Percentiles rank a stretch among this genome's conserved stretches.
phyloP scores from a whole-genome alignment of 2,113 vertebrate genomes.

The Syngnathus typhle region DNA sequence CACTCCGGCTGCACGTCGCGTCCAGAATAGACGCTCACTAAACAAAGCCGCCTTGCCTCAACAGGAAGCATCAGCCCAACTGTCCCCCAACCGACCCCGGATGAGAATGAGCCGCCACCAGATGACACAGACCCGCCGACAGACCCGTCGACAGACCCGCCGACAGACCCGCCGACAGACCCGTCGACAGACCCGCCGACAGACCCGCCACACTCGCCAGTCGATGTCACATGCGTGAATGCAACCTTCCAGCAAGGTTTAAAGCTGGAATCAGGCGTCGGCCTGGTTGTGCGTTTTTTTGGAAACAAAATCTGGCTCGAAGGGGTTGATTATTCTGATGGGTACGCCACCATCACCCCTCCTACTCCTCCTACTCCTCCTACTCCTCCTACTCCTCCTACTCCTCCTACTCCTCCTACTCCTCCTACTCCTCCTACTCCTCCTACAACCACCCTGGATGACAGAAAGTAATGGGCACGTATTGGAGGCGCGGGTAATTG shows the following conservation, averaged over 20 bases:
- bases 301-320: background rate
- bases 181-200: too few relatives aligned
- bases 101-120: background rate
- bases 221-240: rapidly evolving
- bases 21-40: too few relatives aligned
- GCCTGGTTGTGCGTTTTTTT: background rate
- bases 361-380: too few relatives aligned
- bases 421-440: too few relatives aligned
- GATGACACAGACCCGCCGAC: too few relatives aligned
- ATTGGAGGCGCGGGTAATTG: background rate
- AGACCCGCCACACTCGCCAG: too few relatives aligned
- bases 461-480: background rate
- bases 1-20: too few relatives aligned
- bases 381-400: too few relatives aligned
- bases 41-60: too few relatives aligned
- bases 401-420: too few relatives aligned
- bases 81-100: rapidly evolving
- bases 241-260: background rate
- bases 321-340: background rate
- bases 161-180: too few relatives aligned
- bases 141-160: too few relatives aligned
- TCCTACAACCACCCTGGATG: background rate
- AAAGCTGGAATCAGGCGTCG: background rate
- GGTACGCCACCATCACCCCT: rapidly evolving
- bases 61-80: background rate